Conservation (phyloP, 2,797 vertebrate species). For the Sciurus vulgaris region DNA sequence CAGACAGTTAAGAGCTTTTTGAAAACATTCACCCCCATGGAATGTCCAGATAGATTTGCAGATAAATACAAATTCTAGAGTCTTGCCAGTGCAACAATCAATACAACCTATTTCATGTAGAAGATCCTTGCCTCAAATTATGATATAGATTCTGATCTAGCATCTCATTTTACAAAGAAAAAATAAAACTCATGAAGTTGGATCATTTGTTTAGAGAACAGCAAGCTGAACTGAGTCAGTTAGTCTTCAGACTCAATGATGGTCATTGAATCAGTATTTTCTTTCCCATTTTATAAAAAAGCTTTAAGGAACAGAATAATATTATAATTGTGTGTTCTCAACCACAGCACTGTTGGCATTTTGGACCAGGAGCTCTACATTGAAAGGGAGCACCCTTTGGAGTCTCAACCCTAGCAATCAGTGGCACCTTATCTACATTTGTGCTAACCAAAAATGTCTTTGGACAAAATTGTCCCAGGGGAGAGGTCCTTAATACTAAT, state of each 20-base stretch:
- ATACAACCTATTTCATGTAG: neutral
- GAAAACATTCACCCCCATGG: neutral
- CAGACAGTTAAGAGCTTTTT: neutral
- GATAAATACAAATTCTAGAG: neutral
- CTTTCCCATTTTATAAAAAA: neutral
- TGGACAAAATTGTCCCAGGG: neutral
- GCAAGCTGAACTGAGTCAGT: neutral
- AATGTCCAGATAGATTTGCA: neutral
- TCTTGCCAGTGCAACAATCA: neutral
- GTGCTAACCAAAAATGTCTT: neutral
- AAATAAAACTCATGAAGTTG: neutral
- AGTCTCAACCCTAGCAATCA: neutral
- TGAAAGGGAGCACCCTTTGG: neutral
- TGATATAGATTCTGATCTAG: neutral
- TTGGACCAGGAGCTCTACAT: neutral
- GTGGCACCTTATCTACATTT: fast-evolving
- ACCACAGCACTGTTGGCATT: neutral
- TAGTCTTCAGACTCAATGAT: neutral
- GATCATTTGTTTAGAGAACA: neutral
- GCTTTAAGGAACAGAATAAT: neutral
- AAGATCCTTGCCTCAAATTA: neutral
- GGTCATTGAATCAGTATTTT: neutral
- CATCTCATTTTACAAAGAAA: neutral
- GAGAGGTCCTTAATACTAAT: neutral
- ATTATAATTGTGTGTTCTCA: neutral